A percentile compares a stretch with the other conserved stretches of the same genome.
Evolutionary conservation across 2,113 vertebrate species (phyloP).

Genomic region (Sceloporus undulatus): DNA sequence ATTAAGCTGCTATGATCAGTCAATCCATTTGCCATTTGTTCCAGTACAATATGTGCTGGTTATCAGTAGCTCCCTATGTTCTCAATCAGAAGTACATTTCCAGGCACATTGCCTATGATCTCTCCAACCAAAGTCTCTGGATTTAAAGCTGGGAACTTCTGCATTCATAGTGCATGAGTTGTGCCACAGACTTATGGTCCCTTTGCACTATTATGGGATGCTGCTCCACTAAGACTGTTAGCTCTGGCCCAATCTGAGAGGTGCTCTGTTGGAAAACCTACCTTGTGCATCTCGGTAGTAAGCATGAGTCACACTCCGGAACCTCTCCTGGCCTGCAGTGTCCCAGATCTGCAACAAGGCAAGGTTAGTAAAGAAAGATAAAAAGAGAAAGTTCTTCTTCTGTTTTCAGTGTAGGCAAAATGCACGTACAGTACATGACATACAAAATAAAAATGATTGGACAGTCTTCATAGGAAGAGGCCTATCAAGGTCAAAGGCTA

Average conservation of each 20-base stretch:
- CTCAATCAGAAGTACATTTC: slow-evolving; percentile 7
- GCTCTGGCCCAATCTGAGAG: fast-evolving
- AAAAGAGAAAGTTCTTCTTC: not conserved
- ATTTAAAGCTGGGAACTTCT: not conserved
- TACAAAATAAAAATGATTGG: not conserved
- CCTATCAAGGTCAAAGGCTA: not conserved
- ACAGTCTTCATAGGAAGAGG: not conserved
- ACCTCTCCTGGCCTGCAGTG: slow-evolving; percentile 93
- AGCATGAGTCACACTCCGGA: slow-evolving; percentile 94
- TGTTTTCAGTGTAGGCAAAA: not conserved
- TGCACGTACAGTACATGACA: not conserved
- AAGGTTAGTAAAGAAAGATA: not conserved
- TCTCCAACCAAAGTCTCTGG: not conserved
- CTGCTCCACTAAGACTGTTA: not conserved
- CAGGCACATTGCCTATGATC: not conserved
- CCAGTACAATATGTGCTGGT: not conserved
- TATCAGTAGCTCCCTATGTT: no score
- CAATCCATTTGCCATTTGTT: not conserved
- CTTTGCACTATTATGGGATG: not conserved
- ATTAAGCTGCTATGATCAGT: not conserved
- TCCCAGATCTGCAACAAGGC: slow-evolving; percentile 90
- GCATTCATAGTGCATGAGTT: not conserved
- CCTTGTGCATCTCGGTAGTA: slow-evolving; percentile 97
- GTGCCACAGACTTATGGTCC: not conserved
- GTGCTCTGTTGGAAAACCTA: slow-evolving; percentile 62